Evolutionary conservation across 2,797 vertebrate species (phyloP).

Genomic region (Channa striata): DNA sequence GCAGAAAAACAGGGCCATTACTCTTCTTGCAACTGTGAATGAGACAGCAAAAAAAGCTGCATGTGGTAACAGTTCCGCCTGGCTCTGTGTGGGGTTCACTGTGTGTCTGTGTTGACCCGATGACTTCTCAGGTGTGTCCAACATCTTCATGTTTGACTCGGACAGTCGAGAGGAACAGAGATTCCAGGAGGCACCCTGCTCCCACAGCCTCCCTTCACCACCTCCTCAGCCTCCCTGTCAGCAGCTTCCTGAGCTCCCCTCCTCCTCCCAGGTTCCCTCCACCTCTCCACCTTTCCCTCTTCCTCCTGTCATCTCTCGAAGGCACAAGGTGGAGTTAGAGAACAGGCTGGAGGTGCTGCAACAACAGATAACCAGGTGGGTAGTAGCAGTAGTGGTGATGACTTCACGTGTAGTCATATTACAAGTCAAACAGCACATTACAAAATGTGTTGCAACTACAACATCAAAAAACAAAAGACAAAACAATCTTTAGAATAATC

Average conservation of each 20-base stretch:
- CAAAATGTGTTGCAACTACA: neutral
- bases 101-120: slow-evolving; percentile 53
- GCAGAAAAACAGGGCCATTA: no score
- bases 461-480: no score
- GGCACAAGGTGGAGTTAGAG: slow-evolving; percentile 82
- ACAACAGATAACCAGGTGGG: slow-evolving; percentile 88
- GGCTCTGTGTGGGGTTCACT: neutral
- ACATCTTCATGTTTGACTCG: slow-evolving; percentile 87
- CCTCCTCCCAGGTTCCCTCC: slow-evolving; percentile 61
- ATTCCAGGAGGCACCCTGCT: slow-evolving; percentile 88
- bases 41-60: neutral
- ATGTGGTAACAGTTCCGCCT: neutral
- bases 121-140: slow-evolving; percentile 87
- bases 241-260: slow-evolving; percentile 60
- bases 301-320: slow-evolving; percentile 57
- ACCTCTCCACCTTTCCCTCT: slow-evolving; percentile 70
- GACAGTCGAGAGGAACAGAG: slow-evolving; percentile 77
- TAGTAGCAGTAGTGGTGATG: neutral
- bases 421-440: neutral
- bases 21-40: neutral
- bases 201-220: slow-evolving; percentile 67
- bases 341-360: slow-evolving; percentile 87
- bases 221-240: slow-evolving; percentile 73
- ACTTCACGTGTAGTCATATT: neutral
- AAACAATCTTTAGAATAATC: no score